phyloP scores from a whole-genome alignment of 2,113 vertebrate species.

The Progne subis region DNA sequence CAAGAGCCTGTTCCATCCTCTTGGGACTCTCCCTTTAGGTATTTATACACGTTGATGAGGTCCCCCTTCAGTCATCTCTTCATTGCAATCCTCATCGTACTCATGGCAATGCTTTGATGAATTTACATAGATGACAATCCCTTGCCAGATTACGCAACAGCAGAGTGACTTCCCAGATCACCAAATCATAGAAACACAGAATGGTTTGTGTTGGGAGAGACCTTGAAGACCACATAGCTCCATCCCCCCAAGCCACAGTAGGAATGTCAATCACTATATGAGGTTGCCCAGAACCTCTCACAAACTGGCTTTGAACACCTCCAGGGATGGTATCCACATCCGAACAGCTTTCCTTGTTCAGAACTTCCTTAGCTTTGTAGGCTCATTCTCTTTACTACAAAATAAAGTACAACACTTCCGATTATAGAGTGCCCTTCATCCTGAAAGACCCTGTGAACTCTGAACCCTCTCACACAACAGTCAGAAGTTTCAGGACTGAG shows the following conservation, averaged over 20 bases:
- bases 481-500: neutral
- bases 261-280: neutral
- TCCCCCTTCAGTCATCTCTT: neutral
- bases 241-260: accelerated
- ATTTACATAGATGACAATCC: neutral
- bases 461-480: neutral
- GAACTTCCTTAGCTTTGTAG: neutral
- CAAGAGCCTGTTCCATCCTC: neutral
- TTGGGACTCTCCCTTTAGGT: neutral
- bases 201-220: neutral
- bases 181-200: neutral
- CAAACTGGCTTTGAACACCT: neutral
- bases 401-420: neutral
- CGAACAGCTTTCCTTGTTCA: neutral
- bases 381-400: neutral
- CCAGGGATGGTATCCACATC: neutral
- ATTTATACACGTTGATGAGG: neutral
- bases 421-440: neutral
- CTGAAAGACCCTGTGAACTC: neutral
- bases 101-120: neutral
- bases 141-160: neutral
- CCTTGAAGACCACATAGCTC: neutral
- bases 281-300: neutral
- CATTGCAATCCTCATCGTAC: neutral
- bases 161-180: neutral